Base-by-base conservation (phyloP, 2,888 invertebrate genomes). In the Andrena bucephala region DNA sequence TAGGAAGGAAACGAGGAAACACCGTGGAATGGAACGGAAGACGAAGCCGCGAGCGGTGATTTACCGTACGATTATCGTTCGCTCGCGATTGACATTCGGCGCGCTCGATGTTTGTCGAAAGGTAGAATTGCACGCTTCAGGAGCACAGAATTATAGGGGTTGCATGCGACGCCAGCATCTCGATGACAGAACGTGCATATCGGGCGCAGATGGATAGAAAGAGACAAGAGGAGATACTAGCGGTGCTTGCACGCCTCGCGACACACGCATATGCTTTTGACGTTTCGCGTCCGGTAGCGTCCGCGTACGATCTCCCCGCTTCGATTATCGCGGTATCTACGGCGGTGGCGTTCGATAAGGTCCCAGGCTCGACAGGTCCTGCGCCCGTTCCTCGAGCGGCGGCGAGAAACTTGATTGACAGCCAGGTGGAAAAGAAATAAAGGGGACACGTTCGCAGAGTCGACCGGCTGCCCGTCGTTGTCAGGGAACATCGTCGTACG, bases 261-360 rank as follows among this genome's bases (percentile, higher is more conserved):
- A 68, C 77, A 66, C 72, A 85, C 87, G 78, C 91, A 89, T 92
- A 91, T 90, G 90, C 88, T 92, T 91, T 92, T 92, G 92, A 92
- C 92, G 88, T 92, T 92, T 92, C 85, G 89, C 87, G 87, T 91
- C 92, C 91, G 91, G 90, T 86, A 83, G 83, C 85, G 75, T 88
- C 81, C 29, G 54, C 52, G 48, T 67, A 63, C 59, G 65, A 76
- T 76, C 59, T 76, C 33, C 48, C 67, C 70, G 54, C 78, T 78
- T 78, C 24, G 60, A 73, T 78, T 60, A 73, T 52, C 70, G 27
- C 63, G 74, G 54, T 33, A 71, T 31, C 67, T 27, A 36, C 36
- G 48, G 52, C n/a, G 77, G 27, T 48, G 65, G 54, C 62, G 59
- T 76, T 29, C 36, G 50, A 60, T 20, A 68, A 77, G 48, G 33